Evolutionary conservation across 1,140 invertebrate species (phyloP), one percentile per base, ranked within the genome.

Genomic region (Thaumatotibia leucotreta): DNA sequence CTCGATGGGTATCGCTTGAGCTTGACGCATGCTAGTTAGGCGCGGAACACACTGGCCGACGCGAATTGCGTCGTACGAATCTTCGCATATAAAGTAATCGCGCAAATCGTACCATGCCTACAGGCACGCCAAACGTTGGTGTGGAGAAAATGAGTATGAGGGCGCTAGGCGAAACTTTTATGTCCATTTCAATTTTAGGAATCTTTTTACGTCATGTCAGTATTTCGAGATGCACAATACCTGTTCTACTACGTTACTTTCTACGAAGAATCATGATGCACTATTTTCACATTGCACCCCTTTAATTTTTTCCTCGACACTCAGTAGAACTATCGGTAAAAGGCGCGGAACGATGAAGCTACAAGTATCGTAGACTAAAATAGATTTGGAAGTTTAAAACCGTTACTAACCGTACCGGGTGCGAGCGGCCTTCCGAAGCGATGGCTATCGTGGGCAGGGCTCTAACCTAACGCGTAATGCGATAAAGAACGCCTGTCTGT

Each of bases 1-100:
- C 81, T 85, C 67, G 83, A 84, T 86, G 64, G 69, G 70, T 82
- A 86, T 86, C 84, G 64, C 64, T 84, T n/a, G n/a, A n/a, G n/a
- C n/a, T n/a, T 75, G 70, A 78, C 79, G 77, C 79, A 80, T 80
- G 74, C 73, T 79, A 75, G 23, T 20, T 61, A 54, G 50, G 23
- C 11, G 22, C 20, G 20, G 20, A 17, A 8, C 5, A 50, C 22
- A 50, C 17, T 5, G 17, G 22, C 14, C 17, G 17, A 1, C 1
- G 10, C 4, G 49, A 23, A 50, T 6, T 17, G 17, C 5, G 39
- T n/a, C n/a, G n/a, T n/a, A n/a, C 39, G 39, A 50, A n/a, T 20
- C 5, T 17, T 24, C 17, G 49, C n/a, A 22, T 20, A 4, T 50
- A 32, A 9, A 5, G 31, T 32, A 5, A 4, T n/a, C n/a, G n/a